Evolutionary conservation across 2,113 vertebrate species (phyloP), one percentile per base, ranked within the genome.

Genomic region (Oryctolagus cuniculus): DNA sequence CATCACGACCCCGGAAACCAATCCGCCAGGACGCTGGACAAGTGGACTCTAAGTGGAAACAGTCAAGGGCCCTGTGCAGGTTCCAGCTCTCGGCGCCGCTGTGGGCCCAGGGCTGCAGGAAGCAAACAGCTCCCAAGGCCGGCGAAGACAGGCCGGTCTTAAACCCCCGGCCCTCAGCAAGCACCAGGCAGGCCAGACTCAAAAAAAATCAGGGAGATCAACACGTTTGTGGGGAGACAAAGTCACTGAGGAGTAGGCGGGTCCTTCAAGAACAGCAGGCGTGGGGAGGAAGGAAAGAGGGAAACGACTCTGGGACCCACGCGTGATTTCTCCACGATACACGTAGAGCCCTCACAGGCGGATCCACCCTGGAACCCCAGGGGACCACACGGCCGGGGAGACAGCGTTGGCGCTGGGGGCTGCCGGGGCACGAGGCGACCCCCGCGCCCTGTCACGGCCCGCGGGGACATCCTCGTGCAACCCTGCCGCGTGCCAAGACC

Each of bases 21-120:
- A 97, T 98, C 95, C 97, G 95, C 94, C 98, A 97, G 96, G 83
- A 95, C 95, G 80, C 80, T 87, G 72, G 74, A 98, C 91, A 75
- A 95, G 77, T 93, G 93, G 97, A 93, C 93, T 95, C 83, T 97
- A 98, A 98, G 98, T 97, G 90, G 85, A 93, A 95, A 93, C 94
- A 95, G 95, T 95, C 97, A 97, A 98, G 97, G 96, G 95, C 94
- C 77, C 70, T 96, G 95, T 95, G 95, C 66, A 64, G 91, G 29
- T 64, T 95, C 27, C 21, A 64, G 78, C 87, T 96, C 55, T 44
- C 44, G 44, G 44, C 6, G 44, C 44, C 44, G 44, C 44, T 7
- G 44, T 44, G 44, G 44, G 44, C 44, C 44, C 44, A 44, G 44
- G 44, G 44, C 44, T 44, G 44, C 44, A 44, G 44, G 44, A 93